Evolutionary conservation across 2,888 invertebrate genomes (phyloP), one percentile per base, ranked within the genome.

Genomic region (Mamestra brassicae): DNA sequence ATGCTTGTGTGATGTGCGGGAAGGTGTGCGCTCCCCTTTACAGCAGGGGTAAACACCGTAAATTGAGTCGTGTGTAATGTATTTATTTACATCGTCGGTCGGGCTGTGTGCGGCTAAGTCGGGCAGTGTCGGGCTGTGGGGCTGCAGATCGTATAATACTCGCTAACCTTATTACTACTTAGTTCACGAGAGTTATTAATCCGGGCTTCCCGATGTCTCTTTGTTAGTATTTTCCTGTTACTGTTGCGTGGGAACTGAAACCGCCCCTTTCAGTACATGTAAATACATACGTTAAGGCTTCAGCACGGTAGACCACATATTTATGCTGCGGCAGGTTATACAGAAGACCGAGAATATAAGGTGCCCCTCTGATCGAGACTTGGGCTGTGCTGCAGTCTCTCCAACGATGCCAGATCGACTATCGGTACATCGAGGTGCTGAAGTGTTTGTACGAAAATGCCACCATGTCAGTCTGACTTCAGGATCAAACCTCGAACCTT

Each of bases 21-120:
- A 47, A 69, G 38, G 47, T 76, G 42, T 50, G 36, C 13, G 13
- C n/a, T 17, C 26, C 26, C 26, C 65, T 52, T 71, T 62, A 38
- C 36, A 47, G 6, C 50, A 52, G 65, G 10, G 38, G 45, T 68
- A 71, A 73, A 74, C 73, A 71, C 62, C 61, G 77, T 73, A 76
- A 76, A 71, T 81, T 71, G 65, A 71, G 65, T 76, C 45, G 54
- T 58, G 60, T 57, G 65, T 70, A 78, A 78, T 72, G 66, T 80
- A 66, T 69, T 70, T 79, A 79, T 71, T 71, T 69, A 76, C 62
- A 69, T 71, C 52, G 52, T 26, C 26, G 62, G 58, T 17, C 34
- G 42, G 54, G 64, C 13, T 7, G 50, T 26, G 47, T 34, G n/a
- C 26, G 55, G 26, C n/a, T 36, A 17, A 2, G 54, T 34, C 45